Conservation (phyloP, 2,113 vertebrate species). For the human region GRCh38 chr6:55277501-55278000, state of each 20-base stretch:
- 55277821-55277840: constrained; percentile 51
- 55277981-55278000: background rate
- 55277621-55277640: background rate
- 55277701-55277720: background rate
- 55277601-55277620: constrained; percentile 80
- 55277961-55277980: background rate
- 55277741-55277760: background rate
- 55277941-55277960: constrained; percentile 40
- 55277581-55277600: constrained; percentile 97
- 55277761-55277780: background rate
- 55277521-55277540: constrained; percentile 98
- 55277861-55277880: constrained; percentile 11
- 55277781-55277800: background rate
- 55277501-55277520: constrained; percentile 93
- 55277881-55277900: background rate
- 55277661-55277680: background rate
- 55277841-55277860: background rate
- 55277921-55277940: constrained; percentile 20
- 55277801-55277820: background rate
- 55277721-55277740: background rate
- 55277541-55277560: constrained; percentile 95
- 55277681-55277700: background rate
- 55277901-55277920: background rate
- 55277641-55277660: constrained; percentile 15
- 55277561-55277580: constrained; percentile 98